Base-by-base conservation (phyloP, 2,113 vertebrate genomes). In the Cololabis saira region DNA sequence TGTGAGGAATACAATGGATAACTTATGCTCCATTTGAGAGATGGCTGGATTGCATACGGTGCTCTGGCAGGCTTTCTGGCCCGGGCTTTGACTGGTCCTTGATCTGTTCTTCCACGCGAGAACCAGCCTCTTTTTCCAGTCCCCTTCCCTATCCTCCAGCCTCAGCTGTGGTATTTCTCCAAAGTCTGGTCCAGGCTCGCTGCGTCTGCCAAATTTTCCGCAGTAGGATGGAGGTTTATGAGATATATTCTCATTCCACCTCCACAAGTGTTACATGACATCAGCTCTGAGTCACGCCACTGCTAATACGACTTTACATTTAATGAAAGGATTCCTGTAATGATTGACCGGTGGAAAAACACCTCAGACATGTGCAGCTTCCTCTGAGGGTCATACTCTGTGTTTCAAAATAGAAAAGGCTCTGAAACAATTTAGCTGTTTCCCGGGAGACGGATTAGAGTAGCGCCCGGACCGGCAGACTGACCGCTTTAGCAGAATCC, bases 261-360 rank as follows among this genome's bases (percentile, higher is more conserved):
- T 83, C 74, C 68, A 67, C 69, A 48, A 65, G 50, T 51, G 72
- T 57, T 74, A 50, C 61, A 82, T 85, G 78, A 87, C 86, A 63
- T 82, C 85, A 89, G 42, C 68, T 67, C 63, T 81, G 71, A 87
- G 76, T 76, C 86, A 82, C 3, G 43, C 61, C 47, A 52, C 78
- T 67, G 40, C 61, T 85, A 76, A 86, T 79, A 82, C 54, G 83
- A 59, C 69, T 74, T 70, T 69, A 72, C 63, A 71, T 86, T 64
- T 75, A 81, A 80, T 81, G 62, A 83, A 65, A 82, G 75, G 71
- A 84, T 73, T 85, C 69, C 80, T 80, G 59, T 59, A 53, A 73
- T 33, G 64, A 67, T 50, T 67, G 65, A 76, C 48, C 43, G 61
- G 67, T 64, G 66, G 71, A 78, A 79, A 78, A 82, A 69, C 45